Base-by-base conservation (phyloP, 1,140 invertebrate genomes). In the Charaxes varanes region DNA sequence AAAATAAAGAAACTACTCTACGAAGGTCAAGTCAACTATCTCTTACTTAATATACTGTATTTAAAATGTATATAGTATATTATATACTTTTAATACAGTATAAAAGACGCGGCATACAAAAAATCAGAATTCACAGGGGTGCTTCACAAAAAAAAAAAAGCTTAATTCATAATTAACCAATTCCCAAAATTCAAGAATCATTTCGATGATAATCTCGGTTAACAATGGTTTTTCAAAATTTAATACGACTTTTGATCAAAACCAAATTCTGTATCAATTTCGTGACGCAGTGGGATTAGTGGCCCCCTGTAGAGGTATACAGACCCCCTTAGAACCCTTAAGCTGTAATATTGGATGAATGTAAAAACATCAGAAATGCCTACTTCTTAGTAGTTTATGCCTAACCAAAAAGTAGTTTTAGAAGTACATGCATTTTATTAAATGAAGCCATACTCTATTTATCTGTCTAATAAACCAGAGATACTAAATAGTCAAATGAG, bases 221-320 rank as follows among this genome's bases (percentile, higher is more conserved):
- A 61, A 64, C 57, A 64, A 64, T 53, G 41, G 40, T 38, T 18
- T 33, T 18, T 44, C 46, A 54, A 49, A 54, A 53, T 52, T 57
- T 63, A 63, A 69, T 65, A 54, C 54, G 45, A 32, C 47, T 50
- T 59, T 68, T 62, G 56, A 68, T 62, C 41, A 59, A 55, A 67
- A 61, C 54, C 48, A 49, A 73, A 62, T 63, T 66, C 51, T 63
- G 67, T 71, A 74, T 74, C 67, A 69, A 66, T 74, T 74, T 70
- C 66, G 56, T 53, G 53, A 68, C 53, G 55, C 57, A 31, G 54
- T 48, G 30, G 59, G 64, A 63, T 69, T 65, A 66, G 41, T 57
- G 56, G 53, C 63, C 66, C 64, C 65, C 63, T 38, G 56, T 22
- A 40, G 58, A 30, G 58, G 49, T 51, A 32, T 43, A 41, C 36